Conservation (phyloP, 2,888 invertebrate species). For the Steinernema scapterisci region DNA sequence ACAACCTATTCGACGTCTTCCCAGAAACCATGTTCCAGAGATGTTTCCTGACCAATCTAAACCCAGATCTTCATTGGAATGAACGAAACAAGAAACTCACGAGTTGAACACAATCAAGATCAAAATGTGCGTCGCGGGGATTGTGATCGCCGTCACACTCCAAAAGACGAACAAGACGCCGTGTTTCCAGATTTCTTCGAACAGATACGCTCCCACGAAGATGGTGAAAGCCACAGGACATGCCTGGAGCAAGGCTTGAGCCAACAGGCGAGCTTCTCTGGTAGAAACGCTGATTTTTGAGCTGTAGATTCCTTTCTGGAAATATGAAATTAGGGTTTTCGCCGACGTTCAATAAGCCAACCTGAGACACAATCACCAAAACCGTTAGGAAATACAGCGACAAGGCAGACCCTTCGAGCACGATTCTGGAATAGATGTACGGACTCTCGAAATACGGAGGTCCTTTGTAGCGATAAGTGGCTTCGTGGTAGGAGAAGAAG, state of each 20-base stretch:
- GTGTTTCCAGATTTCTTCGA: conserved; percentile 8
- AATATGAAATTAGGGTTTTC: too few species aligned
- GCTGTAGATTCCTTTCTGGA: neutral
- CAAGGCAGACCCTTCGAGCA: neutral
- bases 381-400: neutral
- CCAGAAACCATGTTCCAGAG: neutral
- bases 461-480: conserved; percentile 3
- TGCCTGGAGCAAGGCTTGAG: neutral
- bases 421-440: conserved; percentile 1
- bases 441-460: neutral
- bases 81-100: neutral
- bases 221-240: conserved; percentile 9
- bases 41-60: neutral
- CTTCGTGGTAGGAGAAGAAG: conserved; percentile 13
- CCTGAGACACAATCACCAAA: neutral
- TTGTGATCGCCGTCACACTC: neutral
- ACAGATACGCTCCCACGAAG: conserved; percentile 5
- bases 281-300: neutral
- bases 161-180: neutral
- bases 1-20: neutral
- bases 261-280: neutral
- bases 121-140: neutral
- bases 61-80: too few species aligned
- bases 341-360: too few species aligned
- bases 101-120: conserved; percentile 9